Evolutionary conservation across 1,140 invertebrate genomes (phyloP).

Genomic region (Cyclina sinensis): DNA sequence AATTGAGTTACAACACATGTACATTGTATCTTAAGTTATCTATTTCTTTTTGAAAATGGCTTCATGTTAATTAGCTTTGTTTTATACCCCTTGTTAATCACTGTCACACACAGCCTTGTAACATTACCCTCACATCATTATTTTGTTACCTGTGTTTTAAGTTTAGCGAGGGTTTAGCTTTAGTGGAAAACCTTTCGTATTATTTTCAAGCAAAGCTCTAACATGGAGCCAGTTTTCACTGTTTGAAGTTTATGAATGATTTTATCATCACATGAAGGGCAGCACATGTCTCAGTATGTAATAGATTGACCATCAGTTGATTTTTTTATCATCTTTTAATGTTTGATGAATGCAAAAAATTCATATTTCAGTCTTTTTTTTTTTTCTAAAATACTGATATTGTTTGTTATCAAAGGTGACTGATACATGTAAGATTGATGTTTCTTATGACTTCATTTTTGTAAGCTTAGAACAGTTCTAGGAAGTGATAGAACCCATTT

Average conservation of each 20-base stretch:
- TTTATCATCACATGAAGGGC: not conserved
- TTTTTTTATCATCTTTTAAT: too few relatives aligned
- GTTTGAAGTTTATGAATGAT: not conserved
- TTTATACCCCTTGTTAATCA: not conserved
- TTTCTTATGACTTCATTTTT: too few relatives aligned
- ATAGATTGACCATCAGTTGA: not conserved
- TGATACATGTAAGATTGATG: too few relatives aligned
- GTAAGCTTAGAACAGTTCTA: too few relatives aligned
- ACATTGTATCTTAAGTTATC: too few relatives aligned
- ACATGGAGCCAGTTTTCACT: slow-evolving; percentile 39
- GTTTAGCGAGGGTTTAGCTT: not conserved
- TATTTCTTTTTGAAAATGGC: slow-evolving; percentile 30
- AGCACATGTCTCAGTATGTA: not conserved
- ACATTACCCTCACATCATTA: not conserved
- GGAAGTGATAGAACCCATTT: too few relatives aligned
- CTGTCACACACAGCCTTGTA: not conserved
- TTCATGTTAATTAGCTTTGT: slow-evolving; percentile 21
- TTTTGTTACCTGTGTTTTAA: not conserved
- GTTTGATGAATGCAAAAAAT: too few relatives aligned
- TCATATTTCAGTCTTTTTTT: too few relatives aligned
- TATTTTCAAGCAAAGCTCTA: slow-evolving; percentile 7
- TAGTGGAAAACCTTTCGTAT: not conserved
- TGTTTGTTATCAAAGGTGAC: too few relatives aligned
- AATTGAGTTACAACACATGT: too few relatives aligned
- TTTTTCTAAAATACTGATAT: too few relatives aligned